phyloP scores from a whole-genome alignment of 2,113 vertebrate species.

The Speoplatyrhinus poulsoni region DNA sequence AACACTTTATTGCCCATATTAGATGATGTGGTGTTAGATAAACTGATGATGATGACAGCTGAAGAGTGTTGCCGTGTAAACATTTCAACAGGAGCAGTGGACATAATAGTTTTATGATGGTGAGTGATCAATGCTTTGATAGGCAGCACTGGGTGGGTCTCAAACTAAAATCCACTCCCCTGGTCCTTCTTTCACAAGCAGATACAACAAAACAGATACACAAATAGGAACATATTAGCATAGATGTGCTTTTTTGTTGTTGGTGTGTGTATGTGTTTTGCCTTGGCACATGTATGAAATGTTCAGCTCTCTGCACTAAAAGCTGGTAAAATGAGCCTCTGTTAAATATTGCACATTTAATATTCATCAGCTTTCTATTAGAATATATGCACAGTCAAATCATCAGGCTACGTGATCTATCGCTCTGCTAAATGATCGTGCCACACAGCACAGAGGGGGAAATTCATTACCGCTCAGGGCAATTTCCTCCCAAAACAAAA shows the following conservation, averaged over 20 bases:
- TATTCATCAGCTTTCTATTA: conserved; percentile 81
- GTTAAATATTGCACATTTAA: conserved; percentile 80
- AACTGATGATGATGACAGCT: conserved; percentile 8
- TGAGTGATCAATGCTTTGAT: conserved; percentile 67
- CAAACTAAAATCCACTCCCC: conserved; percentile 52
- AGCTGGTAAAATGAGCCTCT: conserved; percentile 71
- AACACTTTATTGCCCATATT: conserved; percentile 28
- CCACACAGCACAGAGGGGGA: conserved; percentile 68
- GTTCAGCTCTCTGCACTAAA: conserved; percentile 65
- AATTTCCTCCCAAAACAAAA: conserved; percentile 83
- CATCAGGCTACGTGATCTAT: conserved; percentile 78
- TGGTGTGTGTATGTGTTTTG: conserved; percentile 19
- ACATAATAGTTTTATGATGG: conserved; percentile 58
- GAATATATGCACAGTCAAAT: conserved; percentile 80
- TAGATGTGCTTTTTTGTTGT: conserved; percentile 1
- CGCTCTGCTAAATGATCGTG: conserved; percentile 78
- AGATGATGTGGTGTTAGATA: conserved; percentile 60
- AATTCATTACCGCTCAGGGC: conserved; percentile 81
- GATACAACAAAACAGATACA: conserved; percentile 39
- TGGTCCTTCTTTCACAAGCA: conserved; percentile 70
- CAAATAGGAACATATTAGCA: not conserved
- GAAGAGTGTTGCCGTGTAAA: too few species aligned
- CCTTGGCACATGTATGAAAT: conserved; percentile 68
- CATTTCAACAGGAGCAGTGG: too few species aligned
- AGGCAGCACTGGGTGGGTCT: conserved; percentile 54